Percentiles rank a stretch among this genome's conserved stretches.
These are phyloP conservation scores for Bubo scandiacus DNA, from an alignment of 2,113 vertebrate genomes.

Conservation along the genomic window DNA sequence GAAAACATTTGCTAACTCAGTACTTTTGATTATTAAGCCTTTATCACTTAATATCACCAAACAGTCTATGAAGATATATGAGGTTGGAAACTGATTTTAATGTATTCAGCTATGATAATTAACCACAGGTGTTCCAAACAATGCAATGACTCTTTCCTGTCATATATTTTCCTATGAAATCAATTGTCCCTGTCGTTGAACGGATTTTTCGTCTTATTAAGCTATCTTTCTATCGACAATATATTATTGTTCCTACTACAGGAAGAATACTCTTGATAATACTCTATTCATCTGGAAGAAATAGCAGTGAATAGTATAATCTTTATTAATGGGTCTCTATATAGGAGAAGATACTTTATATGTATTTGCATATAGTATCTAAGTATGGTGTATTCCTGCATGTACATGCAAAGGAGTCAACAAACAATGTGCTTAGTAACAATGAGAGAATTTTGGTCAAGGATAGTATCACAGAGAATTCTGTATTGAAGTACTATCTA, in stretches of 20 bases:
- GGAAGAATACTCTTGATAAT: constrained; percentile 10
- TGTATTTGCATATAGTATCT: neutral
- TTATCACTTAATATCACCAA: constrained; percentile 80
- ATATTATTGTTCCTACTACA: constrained; percentile 14
- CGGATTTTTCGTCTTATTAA: constrained; percentile 30
- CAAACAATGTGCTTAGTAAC: neutral
- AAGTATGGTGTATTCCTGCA: neutral
- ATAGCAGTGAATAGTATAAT: neutral
- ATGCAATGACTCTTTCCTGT: constrained; percentile 53
- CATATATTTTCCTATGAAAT: constrained; percentile 65
- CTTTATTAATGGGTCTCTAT: neutral
- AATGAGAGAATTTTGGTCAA: neutral
- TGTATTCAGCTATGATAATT: constrained; percentile 77
- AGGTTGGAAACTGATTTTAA: constrained; percentile 76
- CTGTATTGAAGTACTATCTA: neutral
- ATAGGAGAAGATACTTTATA: neutral
- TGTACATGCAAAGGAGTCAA: neutral
- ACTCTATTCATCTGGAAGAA: neutral
- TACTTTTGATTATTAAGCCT: constrained; percentile 85
- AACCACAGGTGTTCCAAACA: constrained; percentile 80
- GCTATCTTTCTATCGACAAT: neutral
- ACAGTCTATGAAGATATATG: constrained; percentile 80
- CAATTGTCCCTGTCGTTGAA: constrained; percentile 67
- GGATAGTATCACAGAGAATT: neutral
- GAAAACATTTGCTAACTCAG: constrained; percentile 87